Percentiles rank a stretch among this genome's conserved stretches.
Conservation (phyloP, 2,113 vertebrate species). For the Thomomys bottae region DNA sequence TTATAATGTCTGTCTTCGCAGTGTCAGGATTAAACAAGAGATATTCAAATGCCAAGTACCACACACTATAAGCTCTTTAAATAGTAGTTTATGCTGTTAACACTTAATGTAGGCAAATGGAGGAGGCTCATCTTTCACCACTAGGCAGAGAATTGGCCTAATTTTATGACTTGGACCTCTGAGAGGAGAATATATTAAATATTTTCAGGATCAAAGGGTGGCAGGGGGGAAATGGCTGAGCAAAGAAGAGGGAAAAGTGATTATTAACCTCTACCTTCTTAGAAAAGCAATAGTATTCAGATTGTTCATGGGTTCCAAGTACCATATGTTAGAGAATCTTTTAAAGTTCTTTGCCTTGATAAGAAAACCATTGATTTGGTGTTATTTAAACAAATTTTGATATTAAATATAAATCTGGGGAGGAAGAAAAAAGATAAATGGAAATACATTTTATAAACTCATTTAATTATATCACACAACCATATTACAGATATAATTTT, state of each 20-base stretch:
- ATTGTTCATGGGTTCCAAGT: not conserved
- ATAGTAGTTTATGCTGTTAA: too few species aligned
- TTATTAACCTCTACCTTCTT: slow-evolving; percentile 6
- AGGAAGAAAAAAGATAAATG: too few species aligned
- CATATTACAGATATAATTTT: not conserved
- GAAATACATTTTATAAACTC: slow-evolving; percentile 16
- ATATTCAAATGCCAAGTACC: not conserved
- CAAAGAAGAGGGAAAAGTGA: slow-evolving; percentile 10
- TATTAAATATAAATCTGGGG: not conserved
- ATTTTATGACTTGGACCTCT: not conserved
- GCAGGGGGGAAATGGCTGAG: not conserved
- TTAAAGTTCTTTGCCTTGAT: not conserved
- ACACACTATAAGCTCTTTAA: not conserved
- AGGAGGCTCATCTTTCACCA: not conserved
- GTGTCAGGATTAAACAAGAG: not conserved
- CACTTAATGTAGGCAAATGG: too few species aligned
- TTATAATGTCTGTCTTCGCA: too few species aligned
- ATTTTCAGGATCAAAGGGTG: not conserved
- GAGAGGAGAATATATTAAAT: not conserved
- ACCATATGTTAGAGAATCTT: not conserved
- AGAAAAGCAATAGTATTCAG: not conserved
- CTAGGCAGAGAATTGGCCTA: not conserved
- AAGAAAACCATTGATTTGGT: not conserved
- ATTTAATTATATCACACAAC: not conserved
- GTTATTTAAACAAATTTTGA: slow-evolving; percentile 32